A percentile compares a stretch with the other conserved stretches of the same genome.
phyloP scores from a whole-genome alignment of 2,113 vertebrate genomes.

The Haemorhous mexicanus region DNA sequence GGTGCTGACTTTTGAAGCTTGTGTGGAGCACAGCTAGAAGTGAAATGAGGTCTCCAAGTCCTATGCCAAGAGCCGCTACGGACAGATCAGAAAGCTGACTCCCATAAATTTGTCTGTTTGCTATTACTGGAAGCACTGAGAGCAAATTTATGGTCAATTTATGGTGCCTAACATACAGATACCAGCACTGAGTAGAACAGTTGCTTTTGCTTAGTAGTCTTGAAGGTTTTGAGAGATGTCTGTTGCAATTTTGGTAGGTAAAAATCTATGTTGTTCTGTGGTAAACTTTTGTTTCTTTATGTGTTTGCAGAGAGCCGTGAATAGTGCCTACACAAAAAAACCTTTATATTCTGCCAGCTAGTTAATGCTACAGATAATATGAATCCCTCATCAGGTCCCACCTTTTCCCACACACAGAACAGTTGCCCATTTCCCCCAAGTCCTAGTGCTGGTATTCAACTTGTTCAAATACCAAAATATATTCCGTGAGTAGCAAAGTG shows the following conservation, averaged over 20 bases:
- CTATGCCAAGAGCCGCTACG: background rate
- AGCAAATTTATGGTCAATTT: background rate
- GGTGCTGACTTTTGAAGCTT: background rate
- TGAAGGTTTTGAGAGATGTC: background rate
- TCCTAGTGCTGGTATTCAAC: background rate
- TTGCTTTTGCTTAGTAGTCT: background rate
- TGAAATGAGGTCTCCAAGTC: background rate
- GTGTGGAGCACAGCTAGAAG: background rate
- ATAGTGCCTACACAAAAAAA: background rate
- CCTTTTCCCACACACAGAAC: background rate
- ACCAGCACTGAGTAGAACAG: background rate
- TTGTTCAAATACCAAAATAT: background rate
- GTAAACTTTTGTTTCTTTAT: background rate
- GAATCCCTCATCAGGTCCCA: background rate
- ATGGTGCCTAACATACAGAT: background rate
- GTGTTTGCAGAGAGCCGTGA: background rate
- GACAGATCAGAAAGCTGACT: background rate
- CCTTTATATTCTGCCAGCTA: background rate
- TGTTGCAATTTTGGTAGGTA: background rate
- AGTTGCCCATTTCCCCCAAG: background rate
- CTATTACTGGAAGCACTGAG: background rate
- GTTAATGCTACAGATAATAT: background rate
- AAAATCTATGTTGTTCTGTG: background rate
- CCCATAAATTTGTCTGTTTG: background rate
- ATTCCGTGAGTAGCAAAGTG: background rate